These are phyloP conservation scores for Dendrolimus houi DNA, from an alignment of 2,888 invertebrate genomes.

Conservation along the genomic window DNA sequence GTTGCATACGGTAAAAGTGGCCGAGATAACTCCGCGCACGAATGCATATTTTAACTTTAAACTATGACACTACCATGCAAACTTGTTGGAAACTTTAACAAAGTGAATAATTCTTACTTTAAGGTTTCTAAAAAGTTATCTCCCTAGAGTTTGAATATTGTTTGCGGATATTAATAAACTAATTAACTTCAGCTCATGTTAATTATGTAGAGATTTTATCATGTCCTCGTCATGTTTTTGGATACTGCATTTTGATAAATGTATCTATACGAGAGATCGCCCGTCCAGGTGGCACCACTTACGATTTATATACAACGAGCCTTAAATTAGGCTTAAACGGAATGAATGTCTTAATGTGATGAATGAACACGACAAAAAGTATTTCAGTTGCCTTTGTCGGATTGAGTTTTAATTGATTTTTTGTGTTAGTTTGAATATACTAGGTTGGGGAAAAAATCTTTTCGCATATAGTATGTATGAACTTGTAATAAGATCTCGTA, in stretches of 20 bases:
- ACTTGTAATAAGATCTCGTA: no score
- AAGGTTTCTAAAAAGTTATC: conserved; percentile 34
- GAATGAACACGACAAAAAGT: conserved; percentile 1
- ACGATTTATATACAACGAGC: no score
- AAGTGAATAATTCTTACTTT: conserved; percentile 60
- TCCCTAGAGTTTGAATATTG: conserved; percentile 15
- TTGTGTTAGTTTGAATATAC: conserved; percentile 27
- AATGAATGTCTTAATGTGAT: no score
- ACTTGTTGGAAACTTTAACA: conserved; percentile 58
- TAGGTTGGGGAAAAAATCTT: no score
- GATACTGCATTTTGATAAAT: no score
- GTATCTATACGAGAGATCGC: no score
- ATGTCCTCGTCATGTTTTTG: no score
- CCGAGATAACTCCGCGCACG: conserved; percentile 58
- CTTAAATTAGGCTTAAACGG: no score
- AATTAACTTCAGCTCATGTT: neutral
- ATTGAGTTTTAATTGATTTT: conserved; percentile 9
- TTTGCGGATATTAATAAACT: conserved; percentile 10
- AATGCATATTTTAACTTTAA: conserved; percentile 70
- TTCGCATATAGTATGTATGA: no score
- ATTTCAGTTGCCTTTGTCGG: conserved; percentile 2
- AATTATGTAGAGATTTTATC: no score
- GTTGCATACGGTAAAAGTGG: conserved; percentile 50
- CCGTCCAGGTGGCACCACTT: no score
- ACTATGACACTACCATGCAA: conserved; percentile 53